Conservation (phyloP, 2,888 invertebrate species). For the Ormyrus thymus region DNA sequence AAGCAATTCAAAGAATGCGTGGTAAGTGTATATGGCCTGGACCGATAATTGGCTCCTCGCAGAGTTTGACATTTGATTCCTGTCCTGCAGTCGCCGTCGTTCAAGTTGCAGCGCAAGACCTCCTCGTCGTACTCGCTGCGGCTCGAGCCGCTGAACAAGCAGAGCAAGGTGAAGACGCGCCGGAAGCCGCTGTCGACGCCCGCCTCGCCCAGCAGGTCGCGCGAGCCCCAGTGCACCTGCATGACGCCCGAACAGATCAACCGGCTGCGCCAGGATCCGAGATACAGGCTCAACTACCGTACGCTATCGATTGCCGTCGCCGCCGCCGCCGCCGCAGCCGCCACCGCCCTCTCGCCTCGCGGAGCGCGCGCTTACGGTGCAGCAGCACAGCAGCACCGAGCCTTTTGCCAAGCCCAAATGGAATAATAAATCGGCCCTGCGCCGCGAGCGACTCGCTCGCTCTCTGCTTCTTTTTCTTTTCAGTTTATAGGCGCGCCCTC, state of each 20-base stretch:
- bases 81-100: constrained; percentile 90
- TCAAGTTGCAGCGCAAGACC: constrained; percentile 98
- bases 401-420: constrained; percentile 52
- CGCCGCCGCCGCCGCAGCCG: constrained; percentile 14
- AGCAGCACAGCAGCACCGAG: constrained; percentile 22
- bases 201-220: constrained; percentile 86
- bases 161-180: constrained; percentile 87
- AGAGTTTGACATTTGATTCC: too few relatives aligned
- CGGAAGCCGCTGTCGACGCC: constrained; percentile 95
- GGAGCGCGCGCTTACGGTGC: constrained; percentile 1
- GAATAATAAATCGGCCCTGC: constrained; percentile 53
- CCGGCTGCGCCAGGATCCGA: constrained; percentile 88
- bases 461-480: background rate
- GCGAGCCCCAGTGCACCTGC: constrained; percentile 95
- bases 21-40: constrained; percentile 81
- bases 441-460: constrained; percentile 21
- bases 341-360: constrained; percentile 10
- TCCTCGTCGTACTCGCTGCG: constrained; percentile 97
- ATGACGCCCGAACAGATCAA: constrained; percentile 96
- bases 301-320: constrained; percentile 51
- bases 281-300: constrained; percentile 80
- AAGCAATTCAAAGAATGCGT: constrained; percentile 97
- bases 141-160: constrained; percentile 90
- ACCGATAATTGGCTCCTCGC: too few relatives aligned
- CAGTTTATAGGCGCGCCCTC: background rate